Conservation (phyloP, 2,113 vertebrate species). For the Pteropus alecto region DNA sequence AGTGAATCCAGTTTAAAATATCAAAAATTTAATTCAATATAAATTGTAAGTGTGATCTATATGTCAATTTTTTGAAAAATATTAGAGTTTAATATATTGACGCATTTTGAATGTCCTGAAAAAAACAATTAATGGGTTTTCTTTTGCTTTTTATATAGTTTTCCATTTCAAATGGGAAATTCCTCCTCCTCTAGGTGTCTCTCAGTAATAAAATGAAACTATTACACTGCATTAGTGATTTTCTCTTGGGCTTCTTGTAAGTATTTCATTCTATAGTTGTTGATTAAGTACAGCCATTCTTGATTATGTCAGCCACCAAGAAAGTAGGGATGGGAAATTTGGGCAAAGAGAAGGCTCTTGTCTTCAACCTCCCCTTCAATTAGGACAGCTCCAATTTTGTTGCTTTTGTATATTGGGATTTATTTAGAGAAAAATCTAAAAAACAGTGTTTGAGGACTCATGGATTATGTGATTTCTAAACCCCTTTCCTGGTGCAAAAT, state of each 20-base stretch:
- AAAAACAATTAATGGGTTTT: neutral
- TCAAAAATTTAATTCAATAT: neutral
- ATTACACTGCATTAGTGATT: neutral
- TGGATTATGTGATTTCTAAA: neutral
- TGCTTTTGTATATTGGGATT: neutral
- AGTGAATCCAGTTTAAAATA: neutral
- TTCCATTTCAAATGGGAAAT: neutral
- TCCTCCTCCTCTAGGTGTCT: neutral
- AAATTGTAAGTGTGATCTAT: neutral
- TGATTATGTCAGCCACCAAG: neutral
- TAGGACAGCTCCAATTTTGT: neutral
- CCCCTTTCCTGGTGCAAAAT: neutral
- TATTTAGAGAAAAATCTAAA: neutral
- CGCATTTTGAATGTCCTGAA: neutral
- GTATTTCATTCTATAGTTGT: neutral
- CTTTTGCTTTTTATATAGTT: neutral
- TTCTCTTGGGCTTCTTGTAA: neutral
- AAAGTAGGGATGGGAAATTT: fast-evolving
- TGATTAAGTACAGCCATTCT: neutral
- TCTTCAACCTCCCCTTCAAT: neutral
- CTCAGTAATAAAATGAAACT: neutral
- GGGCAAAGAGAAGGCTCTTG: neutral
- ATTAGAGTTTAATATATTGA: neutral
- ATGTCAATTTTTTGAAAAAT: neutral
- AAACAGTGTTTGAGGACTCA: neutral